Evolutionary conservation across 2,797 vertebrate genomes (phyloP), one percentile per base, ranked within the genome.

Genomic region (Sylvia borin): DNA sequence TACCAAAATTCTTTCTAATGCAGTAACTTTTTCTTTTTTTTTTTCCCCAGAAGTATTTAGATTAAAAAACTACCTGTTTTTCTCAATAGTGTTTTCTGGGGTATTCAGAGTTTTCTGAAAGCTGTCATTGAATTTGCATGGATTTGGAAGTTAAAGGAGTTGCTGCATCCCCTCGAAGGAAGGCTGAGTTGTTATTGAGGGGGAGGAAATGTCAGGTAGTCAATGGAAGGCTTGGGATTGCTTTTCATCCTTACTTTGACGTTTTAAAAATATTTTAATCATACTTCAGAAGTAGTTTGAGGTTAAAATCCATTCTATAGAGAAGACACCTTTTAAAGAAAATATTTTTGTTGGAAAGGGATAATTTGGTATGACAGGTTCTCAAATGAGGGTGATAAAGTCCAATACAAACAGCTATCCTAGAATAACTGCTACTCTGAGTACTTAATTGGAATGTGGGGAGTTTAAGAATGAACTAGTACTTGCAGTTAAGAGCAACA

Each of bases 61-160:
- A 17, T 60, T 10, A 3, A 64, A 89, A 83, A 81, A 54, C 4
- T 10, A 5, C 2, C 3, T 40, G 0, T 3, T 65, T 75, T 92
- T 83, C 18, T 92, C 16, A 68, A 25, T 66, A 36, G 15, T 38
- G 38, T 68, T 84, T 77, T 50, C 27, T 96, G 34, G 7, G 34
- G 7, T 79, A 89, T 76, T 34, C 67, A 91, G 57, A 66, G 71
- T 85, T 71, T 34, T 77, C 42, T 60, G 38, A 70, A 90, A 68
- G 31, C 77, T 45, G 57, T 43, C 62, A 9, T 5, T 51, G 38
- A 79, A 43, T 78, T 94, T 93, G 47, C 60, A 98, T 98, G 98
- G 97, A 98, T 92, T 97, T 98, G 61, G 94, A 98, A 77, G 70
- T 98, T 93, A 97, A 96, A 97, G 96, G 97, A 85, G 64, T 96